Conservation (phyloP, 1,140 invertebrate genomes). For the Sitodiplosis mosellana region DNA sequence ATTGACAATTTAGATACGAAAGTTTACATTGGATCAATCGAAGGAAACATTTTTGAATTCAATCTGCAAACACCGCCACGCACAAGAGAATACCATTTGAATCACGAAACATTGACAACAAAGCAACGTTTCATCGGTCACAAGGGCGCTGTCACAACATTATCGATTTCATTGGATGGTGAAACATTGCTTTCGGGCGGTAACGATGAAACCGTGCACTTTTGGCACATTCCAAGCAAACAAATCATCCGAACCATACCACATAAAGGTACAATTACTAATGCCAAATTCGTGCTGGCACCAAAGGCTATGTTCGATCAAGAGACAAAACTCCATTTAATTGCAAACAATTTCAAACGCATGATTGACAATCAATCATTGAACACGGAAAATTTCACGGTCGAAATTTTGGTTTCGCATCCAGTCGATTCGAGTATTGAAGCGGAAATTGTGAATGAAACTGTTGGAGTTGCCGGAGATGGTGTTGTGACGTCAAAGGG, state of each 20-base stretch:
- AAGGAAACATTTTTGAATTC: constrained; percentile 49
- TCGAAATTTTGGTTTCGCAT: too few species aligned
- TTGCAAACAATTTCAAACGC: constrained; percentile 23
- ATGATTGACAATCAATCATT: constrained; percentile 13
- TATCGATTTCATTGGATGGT: constrained; percentile 52
- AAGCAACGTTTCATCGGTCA: constrained; percentile 38
- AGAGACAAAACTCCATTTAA: constrained; percentile 24
- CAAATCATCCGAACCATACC: constrained; percentile 48
- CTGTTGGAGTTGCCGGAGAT: neutral
- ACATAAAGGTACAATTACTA: constrained; percentile 53
- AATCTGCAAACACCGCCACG: constrained; percentile 44
- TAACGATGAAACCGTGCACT: constrained; percentile 45
- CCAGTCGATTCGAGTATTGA: too few species aligned
- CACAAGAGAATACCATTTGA: constrained; percentile 41
- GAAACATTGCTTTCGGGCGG: constrained; percentile 51
- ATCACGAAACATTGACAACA: constrained; percentile 24
- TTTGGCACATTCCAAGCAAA: constrained; percentile 61
- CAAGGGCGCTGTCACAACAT: constrained; percentile 40
- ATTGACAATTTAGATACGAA: constrained; percentile 48
- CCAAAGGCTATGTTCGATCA: constrained; percentile 26
- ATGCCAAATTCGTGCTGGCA: constrained; percentile 37
- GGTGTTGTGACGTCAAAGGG: neutral
- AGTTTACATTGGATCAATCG: constrained; percentile 50
- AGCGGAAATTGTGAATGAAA: constrained; percentile 8
- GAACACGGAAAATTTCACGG: too few species aligned